phyloP scores from a whole-genome alignment of 2,888 invertebrate species.

The Bellardia pandia region DNA sequence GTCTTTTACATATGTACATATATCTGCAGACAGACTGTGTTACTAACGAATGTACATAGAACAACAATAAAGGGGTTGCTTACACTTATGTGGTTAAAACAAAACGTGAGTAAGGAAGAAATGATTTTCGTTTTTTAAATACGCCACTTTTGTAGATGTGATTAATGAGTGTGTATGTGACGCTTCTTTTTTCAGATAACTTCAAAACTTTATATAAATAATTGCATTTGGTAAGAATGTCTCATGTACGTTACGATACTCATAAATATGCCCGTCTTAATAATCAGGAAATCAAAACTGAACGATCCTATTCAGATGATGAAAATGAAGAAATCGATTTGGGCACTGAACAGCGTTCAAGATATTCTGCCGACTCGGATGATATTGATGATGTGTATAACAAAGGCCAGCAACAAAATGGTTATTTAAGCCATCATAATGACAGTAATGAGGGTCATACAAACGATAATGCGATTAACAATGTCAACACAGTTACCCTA shows the following conservation, averaged over 20 bases:
- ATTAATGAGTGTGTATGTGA: neutral
- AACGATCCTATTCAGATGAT: constrained; percentile 73
- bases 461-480: neutral
- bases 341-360: constrained; percentile 72
- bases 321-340: constrained; percentile 81
- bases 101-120: constrained; percentile 24
- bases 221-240: constrained; percentile 69
- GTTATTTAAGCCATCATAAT: constrained; percentile 40
- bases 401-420: constrained; percentile 57
- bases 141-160: neutral
- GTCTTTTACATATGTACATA: no score
- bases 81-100: constrained; percentile 29
- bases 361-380: constrained; percentile 36
- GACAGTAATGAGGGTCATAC: neutral
- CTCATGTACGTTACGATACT: constrained; percentile 80
- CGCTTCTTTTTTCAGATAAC: constrained; percentile 38
- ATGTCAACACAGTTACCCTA: constrained; percentile 54
- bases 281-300: constrained; percentile 48
- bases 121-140: neutral
- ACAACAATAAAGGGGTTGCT: constrained; percentile 16
- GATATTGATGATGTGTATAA: constrained; percentile 42
- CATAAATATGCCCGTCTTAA: constrained; percentile 77
- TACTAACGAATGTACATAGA: constrained; percentile 22
- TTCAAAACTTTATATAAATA: neutral
- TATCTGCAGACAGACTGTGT: constrained; percentile 8